Evolutionary conservation across 2,113 vertebrate species (phyloP), one percentile per base, ranked within the genome.

Genomic region (Podilymbus podiceps): DNA sequence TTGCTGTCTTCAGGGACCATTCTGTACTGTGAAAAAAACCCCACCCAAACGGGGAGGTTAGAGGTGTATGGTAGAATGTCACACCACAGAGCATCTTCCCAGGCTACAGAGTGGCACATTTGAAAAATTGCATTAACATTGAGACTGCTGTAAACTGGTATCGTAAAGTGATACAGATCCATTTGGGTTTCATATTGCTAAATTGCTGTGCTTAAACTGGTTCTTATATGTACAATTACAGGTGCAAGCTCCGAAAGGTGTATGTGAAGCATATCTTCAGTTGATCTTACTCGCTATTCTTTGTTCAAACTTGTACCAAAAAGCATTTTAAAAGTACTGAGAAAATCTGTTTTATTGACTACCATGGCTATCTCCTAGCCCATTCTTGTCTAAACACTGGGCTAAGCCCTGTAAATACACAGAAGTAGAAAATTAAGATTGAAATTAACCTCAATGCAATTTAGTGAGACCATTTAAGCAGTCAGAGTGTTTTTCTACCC

Each of bases 281-380:
- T 31, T 80, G n/a, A 68, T 42, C 62, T 93, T 87, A 73, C 47
- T 71, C 0, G 0, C 23, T 68, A 5, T 27, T 49, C 35, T 89
- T 82, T 73, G 24, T 52, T 88, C 40, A 71, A 74, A 59, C 6
- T 18, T 67, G 47, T 74, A 56, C 38, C 5, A 74, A 63, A 50
- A 95, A 23, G 7, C 58, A 49, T 66, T 92, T 40, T 3, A 44
- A 31, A 56, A 53, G 16, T 73, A 66, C 38, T 40, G 33, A 69
- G 85, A 67, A 89, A 88, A 42, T 76, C 66, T 91, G 12, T 82
- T 91, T 82, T 79, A n/a, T 58, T 73, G 71, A n/a, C 77, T 85
- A 35, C 33, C 24, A 6, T 88, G 55, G 19, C 46, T 93, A 33
- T 94, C 20, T 12, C 33, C 42, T n/a, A n/a, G 44, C 21, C 40